phyloP scores from a whole-genome alignment of 64 coral and sea anemone genomes.

The Pachyseris speciosa region DNA sequence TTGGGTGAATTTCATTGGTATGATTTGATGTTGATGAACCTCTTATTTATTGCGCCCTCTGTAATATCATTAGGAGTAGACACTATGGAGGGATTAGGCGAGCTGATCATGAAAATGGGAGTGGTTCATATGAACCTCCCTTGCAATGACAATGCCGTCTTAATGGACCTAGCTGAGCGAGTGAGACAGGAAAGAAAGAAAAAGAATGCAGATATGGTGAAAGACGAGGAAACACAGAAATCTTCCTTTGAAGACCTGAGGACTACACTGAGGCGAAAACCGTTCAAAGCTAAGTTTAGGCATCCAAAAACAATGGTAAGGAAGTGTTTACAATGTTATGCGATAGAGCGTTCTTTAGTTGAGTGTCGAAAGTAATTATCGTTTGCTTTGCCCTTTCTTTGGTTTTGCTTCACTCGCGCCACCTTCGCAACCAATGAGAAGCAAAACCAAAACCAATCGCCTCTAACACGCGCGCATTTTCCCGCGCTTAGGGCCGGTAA shows the following conservation, averaged over 20 bases:
- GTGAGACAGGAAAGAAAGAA: background rate
- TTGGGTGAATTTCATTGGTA: no score
- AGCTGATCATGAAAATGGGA: background rate
- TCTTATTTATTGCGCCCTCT: no score
- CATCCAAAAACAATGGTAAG: slow-evolving; percentile 13
- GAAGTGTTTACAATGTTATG: no score
- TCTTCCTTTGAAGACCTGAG: background rate
- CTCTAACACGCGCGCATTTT: no score
- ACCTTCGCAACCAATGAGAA: no score
- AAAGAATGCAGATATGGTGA: background rate
- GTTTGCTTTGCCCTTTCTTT: no score
- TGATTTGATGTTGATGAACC: no score
- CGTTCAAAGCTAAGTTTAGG: slow-evolving; percentile 25
- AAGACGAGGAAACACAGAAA: background rate
- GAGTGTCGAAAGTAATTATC: no score
- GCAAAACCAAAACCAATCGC: no score
- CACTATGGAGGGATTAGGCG: slow-evolving; percentile 29
- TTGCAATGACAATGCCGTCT: slow-evolving; percentile 39
- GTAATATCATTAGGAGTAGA: background rate
- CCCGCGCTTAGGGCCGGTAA: no score
- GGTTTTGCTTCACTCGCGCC: no score
- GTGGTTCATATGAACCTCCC: slow-evolving; percentile 30
- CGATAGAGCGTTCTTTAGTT: no score
- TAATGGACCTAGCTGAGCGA: slow-evolving; percentile 32
- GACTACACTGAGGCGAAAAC: background rate